Conservation (phyloP, 2,797 vertebrate genomes). For the Gambelia wislizenii region DNA sequence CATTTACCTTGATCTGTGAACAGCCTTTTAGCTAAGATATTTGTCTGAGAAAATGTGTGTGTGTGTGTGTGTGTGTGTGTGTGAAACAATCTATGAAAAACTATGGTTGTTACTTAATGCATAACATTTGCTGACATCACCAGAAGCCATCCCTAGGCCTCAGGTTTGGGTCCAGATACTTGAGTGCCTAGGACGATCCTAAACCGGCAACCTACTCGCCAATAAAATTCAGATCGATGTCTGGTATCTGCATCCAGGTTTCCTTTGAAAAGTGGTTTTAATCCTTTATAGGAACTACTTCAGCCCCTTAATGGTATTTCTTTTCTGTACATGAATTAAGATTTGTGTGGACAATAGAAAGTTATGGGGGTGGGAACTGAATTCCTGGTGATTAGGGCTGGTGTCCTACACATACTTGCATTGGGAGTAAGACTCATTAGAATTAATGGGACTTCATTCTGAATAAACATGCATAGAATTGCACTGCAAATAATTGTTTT, state of each 20-base stretch:
- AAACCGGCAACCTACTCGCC: too few relatives aligned
- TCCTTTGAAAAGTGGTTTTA: background rate
- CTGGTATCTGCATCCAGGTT: background rate
- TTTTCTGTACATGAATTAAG: background rate
- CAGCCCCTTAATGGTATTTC: background rate
- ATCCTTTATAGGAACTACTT: background rate
- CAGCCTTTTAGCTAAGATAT: too few relatives aligned
- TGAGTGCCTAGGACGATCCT: too few relatives aligned
- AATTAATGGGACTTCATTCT: background rate
- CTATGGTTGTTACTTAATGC: too few relatives aligned
- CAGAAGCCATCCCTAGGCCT: too few relatives aligned
- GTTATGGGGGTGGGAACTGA: background rate
- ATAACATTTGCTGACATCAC: too few relatives aligned
- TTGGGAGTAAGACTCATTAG: background rate
- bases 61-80: too few relatives aligned
- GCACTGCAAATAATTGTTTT: background rate
- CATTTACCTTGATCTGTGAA: too few relatives aligned
- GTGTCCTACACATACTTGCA: background rate
- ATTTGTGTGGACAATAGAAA: background rate
- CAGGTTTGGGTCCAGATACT: too few relatives aligned
- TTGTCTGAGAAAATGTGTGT: too few relatives aligned
- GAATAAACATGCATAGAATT: background rate
- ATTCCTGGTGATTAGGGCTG: background rate
- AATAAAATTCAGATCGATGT: too few relatives aligned
- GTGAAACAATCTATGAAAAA: too few relatives aligned